These are phyloP conservation scores for Oxygymnocypris stewartii DNA, from an alignment of 2,113 vertebrate species.

Conservation along the genomic window DNA sequence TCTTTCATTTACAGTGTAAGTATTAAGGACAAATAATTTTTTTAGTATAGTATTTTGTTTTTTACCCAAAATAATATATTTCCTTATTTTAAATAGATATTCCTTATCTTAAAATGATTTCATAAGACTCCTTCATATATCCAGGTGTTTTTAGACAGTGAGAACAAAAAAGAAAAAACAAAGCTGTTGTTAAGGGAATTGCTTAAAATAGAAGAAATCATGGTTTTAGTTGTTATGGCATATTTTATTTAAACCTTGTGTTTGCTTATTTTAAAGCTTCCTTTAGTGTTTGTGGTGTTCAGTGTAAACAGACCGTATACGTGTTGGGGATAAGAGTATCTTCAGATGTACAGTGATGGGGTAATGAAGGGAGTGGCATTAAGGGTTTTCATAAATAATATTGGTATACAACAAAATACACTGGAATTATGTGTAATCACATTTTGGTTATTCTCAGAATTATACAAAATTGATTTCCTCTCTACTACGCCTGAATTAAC, in stretches of 20 bases:
- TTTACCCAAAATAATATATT: background rate
- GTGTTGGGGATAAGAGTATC: too few relatives aligned
- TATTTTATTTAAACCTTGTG: background rate
- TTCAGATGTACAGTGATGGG: too few relatives aligned
- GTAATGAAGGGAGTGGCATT: too few relatives aligned
- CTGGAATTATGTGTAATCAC: background rate
- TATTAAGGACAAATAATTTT: background rate
- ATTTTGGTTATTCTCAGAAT: background rate
- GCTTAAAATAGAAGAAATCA: too few relatives aligned
- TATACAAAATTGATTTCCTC: constrained; percentile 5
- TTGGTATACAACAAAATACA: background rate
- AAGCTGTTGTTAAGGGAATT: background rate
- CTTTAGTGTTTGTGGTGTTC: too few relatives aligned
- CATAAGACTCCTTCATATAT: background rate
- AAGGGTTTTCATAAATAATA: too few relatives aligned
- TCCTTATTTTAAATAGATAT: too few relatives aligned
- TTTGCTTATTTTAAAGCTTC: too few relatives aligned
- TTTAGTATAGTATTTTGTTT: background rate
- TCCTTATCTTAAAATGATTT: too few relatives aligned
- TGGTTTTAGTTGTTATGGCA: background rate
- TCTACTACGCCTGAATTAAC: background rate
- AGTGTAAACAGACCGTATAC: too few relatives aligned
- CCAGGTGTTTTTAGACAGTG: too few relatives aligned
- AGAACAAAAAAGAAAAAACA: background rate
- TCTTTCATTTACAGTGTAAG: background rate